phyloP scores from a whole-genome alignment of 2,888 invertebrate genomes.

The Xanthorhoe spadicearia region DNA sequence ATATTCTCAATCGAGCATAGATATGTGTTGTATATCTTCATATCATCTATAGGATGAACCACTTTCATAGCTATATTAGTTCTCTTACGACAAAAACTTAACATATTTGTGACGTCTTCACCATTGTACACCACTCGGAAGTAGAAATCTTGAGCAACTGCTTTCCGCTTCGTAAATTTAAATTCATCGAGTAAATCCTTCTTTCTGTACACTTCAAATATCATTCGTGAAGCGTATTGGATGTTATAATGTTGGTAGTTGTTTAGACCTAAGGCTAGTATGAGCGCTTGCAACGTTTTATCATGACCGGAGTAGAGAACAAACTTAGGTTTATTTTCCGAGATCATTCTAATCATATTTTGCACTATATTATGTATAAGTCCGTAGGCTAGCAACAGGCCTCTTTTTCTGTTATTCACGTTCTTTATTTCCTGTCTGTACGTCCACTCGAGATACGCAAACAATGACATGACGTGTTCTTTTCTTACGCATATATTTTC shows the following conservation, averaged over 20 bases:
- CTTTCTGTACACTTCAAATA: constrained; percentile 94
- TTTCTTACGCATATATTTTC: constrained; percentile 86
- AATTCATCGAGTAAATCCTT: constrained; percentile 76
- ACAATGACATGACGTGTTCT: constrained; percentile 90
- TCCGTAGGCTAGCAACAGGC: constrained; percentile 91
- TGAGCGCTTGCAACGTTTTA: constrained; percentile 93
- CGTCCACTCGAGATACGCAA: constrained; percentile 93
- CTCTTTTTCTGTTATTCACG: constrained; percentile 86
- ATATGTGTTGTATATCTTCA: constrained; percentile 76
- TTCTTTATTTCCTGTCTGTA: constrained; percentile 87
- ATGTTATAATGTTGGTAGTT: constrained; percentile 88
- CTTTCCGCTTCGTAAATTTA: constrained; percentile 83
- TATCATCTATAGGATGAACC: constrained; percentile 67
- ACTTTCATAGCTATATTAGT: constrained; percentile 79
- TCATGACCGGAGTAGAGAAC: constrained; percentile 96
- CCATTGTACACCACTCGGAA: constrained; percentile 95
- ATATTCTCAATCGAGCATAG: constrained; percentile 95
- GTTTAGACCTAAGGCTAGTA: constrained; percentile 90
- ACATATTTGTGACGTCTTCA: constrained; percentile 91
- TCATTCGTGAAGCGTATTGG: constrained; percentile 93
- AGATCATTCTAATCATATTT: constrained; percentile 92
- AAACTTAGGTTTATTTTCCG: constrained; percentile 89
- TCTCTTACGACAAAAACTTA: constrained; percentile 90
- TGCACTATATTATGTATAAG: constrained; percentile 91
- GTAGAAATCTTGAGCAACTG: constrained; percentile 88